These are phyloP conservation scores for Danaus melanippus DNA, from an alignment of 1,140 invertebrate genomes.

Conservation along the genomic window DNA sequence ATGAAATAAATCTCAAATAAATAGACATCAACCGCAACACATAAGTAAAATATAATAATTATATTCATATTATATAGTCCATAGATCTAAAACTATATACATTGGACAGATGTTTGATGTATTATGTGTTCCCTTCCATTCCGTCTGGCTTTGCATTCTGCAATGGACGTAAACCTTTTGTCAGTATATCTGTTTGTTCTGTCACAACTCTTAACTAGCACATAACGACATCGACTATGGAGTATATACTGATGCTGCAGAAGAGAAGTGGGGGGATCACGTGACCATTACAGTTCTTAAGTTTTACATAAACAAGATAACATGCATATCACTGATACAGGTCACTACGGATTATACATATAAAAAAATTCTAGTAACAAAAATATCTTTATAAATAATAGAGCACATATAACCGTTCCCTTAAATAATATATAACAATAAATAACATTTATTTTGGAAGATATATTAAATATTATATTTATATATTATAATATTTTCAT, in stretches of 20 bases:
- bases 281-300: conserved; percentile 28
- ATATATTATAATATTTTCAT: conserved; percentile 57
- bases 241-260: conserved; percentile 22
- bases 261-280: conserved; percentile 22
- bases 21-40: no score
- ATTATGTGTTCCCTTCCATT: conserved; percentile 63
- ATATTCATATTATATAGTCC: not conserved
- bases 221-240: conserved; percentile 53
- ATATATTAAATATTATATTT: conserved; percentile 49
- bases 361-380: conserved; percentile 14
- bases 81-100: conserved; percentile 24
- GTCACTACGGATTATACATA: conserved; percentile 15
- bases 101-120: conserved; percentile 39
- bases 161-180: conserved; percentile 60
- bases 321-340: conserved; percentile 40
- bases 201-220: conserved; percentile 33
- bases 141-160: conserved; percentile 62
- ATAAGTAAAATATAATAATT: no score
- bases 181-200: conserved; percentile 35
- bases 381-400: conserved; percentile 15
- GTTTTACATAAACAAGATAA: conserved; percentile 28
- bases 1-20: no score
- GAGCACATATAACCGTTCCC: conserved; percentile 27
- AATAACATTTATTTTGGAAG: conserved; percentile 70
- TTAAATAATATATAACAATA: conserved; percentile 41